Conservation (phyloP, 2,113 vertebrate species). For the Ictalurus furcatus region DNA sequence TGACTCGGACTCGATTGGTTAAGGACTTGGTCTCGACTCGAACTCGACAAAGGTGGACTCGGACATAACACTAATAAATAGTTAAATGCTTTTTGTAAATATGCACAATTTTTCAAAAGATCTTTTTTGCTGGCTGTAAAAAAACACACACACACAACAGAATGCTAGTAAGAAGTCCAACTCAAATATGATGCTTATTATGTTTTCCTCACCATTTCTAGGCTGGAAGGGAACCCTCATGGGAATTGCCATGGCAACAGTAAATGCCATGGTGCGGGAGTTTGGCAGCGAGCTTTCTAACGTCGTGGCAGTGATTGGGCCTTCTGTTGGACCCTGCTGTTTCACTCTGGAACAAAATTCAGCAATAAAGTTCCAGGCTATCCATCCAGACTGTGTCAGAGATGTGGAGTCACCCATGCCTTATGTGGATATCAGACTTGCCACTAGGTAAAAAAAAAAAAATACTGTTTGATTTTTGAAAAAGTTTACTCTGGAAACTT, state of each 20-base stretch:
- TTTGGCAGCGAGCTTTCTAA: constrained; percentile 77
- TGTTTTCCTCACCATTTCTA: constrained; percentile 55
- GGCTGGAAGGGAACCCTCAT: constrained; percentile 91
- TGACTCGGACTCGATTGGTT: too few relatives aligned
- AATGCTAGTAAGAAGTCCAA: not conserved
- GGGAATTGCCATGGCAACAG: constrained; percentile 85
- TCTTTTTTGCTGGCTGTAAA: not conserved
- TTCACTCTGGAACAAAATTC: constrained; percentile 78
- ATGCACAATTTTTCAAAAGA: not conserved
- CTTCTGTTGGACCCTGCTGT: constrained; percentile 88
- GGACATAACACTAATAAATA: not conserved
- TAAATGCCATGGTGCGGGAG: constrained; percentile 81
- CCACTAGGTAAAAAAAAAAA: constrained; percentile 80
- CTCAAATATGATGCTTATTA: constrained; percentile 12
- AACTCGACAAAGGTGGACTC: too few relatives aligned
- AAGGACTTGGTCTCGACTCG: too few relatives aligned
- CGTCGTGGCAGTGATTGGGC: constrained; percentile 84
- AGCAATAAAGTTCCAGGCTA: constrained; percentile 74
- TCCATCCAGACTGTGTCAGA: constrained; percentile 82
- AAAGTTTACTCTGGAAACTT: not conserved
- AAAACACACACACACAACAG: not conserved
- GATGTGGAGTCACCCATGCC: constrained; percentile 70
- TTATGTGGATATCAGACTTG: constrained; percentile 82
- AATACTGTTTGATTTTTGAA: not conserved
- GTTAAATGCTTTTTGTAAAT: not conserved